Evolutionary conservation across 2,113 vertebrate species (phyloP), one percentile per base, ranked within the genome.

Genomic region (Lycocorax pyrrhopterus): DNA sequence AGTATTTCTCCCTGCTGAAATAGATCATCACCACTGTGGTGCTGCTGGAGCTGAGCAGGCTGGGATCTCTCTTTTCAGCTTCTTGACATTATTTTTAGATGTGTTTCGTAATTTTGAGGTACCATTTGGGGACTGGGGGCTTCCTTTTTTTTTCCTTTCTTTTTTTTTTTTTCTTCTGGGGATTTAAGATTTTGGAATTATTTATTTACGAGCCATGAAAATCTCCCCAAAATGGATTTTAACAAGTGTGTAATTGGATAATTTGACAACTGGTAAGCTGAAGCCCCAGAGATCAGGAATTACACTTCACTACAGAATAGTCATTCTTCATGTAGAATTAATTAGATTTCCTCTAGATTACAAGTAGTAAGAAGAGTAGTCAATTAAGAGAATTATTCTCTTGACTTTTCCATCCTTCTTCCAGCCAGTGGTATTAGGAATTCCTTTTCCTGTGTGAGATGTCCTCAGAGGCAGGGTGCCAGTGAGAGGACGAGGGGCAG

Each of bases 281-380:
- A 82, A 96, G 79, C 87, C 84, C 83, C 49, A 87, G 95, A 95
- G 77, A 94, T 81, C 59, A 86, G 83, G 92, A 94, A 96, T 95
- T 96, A 85, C 62, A 75, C 63, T 95, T 96, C 51, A 33, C 84
- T 72, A 55, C 91, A 94, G 89, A 91, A 90, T 81, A 80, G 63
- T 68, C 13, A 2, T 84, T 90, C 87, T 93, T 96, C 94, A 74
- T 95, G 95, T 94, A 94, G 89, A 95, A 94, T 96, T 97, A 92
- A 82, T 96, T 96, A 94, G 81, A 95, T 97, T 96, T 95, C 86
- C 92, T 93, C 75, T 94, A 96, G 95, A 97, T 97, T 94, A 80
- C 81, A 46, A 53, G 94, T 13, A 46, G 64, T 73, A 81, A 85
- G 67, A 92, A 85, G 62, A 96, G 91, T 58, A 80, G 79, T 88